Evolutionary conservation across 1,140 invertebrate genomes (phyloP).

Genomic region (Lordiphosa clarofinis): DNA sequence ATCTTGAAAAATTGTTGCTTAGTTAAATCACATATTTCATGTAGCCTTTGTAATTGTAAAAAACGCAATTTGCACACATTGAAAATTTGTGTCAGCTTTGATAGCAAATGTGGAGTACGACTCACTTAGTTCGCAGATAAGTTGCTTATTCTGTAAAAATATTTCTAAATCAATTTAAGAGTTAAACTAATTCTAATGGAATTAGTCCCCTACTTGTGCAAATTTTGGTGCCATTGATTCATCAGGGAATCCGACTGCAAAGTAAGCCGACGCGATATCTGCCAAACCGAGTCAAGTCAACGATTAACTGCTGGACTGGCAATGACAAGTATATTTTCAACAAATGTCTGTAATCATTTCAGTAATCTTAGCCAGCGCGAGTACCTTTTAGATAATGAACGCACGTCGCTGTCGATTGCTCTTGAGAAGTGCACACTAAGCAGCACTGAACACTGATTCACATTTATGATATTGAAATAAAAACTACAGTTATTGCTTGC

Average conservation of each 20-base stretch:
- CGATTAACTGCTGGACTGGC: conserved; percentile 1
- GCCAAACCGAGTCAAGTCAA: background rate
- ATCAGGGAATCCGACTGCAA: background rate
- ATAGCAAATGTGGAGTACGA: too few species aligned
- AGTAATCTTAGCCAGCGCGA: conserved; percentile 33
- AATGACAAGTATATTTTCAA: conserved; percentile 8
- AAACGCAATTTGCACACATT: too few species aligned
- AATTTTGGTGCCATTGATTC: too few species aligned
- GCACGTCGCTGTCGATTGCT: conserved; percentile 25
- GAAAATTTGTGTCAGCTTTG: too few species aligned
- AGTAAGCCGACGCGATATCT: background rate
- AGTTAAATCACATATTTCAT: too few species aligned
- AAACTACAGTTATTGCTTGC: background rate
- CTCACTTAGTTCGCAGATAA: too few species aligned
- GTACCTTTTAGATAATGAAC: conserved; percentile 24
- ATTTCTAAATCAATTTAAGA: too few species aligned
- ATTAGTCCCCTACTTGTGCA: too few species aligned
- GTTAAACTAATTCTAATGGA: too few species aligned
- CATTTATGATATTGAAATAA: background rate
- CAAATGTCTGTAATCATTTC: conserved; percentile 1
- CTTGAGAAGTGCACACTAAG: conserved; percentile 2
- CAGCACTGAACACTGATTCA: background rate
- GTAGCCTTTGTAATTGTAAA: too few species aligned
- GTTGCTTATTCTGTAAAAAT: too few species aligned
- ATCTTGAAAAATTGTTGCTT: too few species aligned